Evolutionary conservation across 2,797 vertebrate genomes (phyloP), one percentile per base, ranked within the genome.

Genomic region (Odontamblyopus rebecca): DNA sequence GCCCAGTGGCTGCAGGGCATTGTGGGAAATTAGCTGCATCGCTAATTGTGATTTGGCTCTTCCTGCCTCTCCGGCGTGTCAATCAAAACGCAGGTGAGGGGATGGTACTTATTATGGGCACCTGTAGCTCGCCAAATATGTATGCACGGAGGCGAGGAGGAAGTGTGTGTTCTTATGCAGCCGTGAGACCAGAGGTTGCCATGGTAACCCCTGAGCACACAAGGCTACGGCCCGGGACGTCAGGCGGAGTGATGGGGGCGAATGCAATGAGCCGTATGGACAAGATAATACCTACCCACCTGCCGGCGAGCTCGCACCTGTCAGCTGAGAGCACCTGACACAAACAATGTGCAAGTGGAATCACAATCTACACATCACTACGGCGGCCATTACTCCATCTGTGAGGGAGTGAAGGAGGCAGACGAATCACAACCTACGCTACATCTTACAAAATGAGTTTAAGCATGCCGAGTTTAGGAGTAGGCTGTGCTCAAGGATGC

Each of bases 21-120:
- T 93, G 93, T 94, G 94, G 93, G 93, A 94, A 94, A 95, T 94
- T 93, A 94, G 91, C 93, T 87, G 92, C 91, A 94, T 93, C 90
- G 90, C 93, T 94, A 94, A 95, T 94, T 92, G 90, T 93, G 91
- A 93, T 91, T 91, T 81, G 79, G 61, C 30, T 35, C 61, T 62
- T 61, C 86, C 77, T 83, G 16, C 88, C 90, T 89, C 90, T 84
- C n/a, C 84, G 88, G 92, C 79, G 83, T 86, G 89, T 91, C 91
- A 92, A 86, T 91, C 91, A 90, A 91, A 89, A 86, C 81, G 57
- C 80, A 69, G 87, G 89, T 83, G 90, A 62, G 61, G 6, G 83
- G 75, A 82, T 79, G 86, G 90, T 89, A 88, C 89, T 91, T 90
- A 88, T 71, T 87, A 51, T 88, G 90, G 91, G 86, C 89, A 93